Base-by-base conservation (phyloP, 2,888 invertebrate species). In the Leucophenga maculata region DNA sequence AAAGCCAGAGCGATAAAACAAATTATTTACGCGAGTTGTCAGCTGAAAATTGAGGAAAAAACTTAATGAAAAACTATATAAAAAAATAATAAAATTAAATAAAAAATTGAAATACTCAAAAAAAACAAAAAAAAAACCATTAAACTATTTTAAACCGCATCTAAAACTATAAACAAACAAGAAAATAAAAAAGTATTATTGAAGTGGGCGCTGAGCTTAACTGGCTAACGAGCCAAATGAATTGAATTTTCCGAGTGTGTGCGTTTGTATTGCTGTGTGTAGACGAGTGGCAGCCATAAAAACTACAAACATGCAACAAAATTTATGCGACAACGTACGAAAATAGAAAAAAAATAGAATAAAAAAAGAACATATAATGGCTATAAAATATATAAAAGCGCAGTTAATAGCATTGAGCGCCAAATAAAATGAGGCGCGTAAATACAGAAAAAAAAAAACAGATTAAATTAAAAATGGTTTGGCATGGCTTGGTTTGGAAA, bases 221-320 rank as follows among this genome's bases (percentile, higher is more conserved):
- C 39, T 55, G 44, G 60, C 18, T 18, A 78, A 71, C 71, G 73
- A 76, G 18, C 50, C 31, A 65, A 65, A 52, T 52, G 32, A 50
- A 50, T 46, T 20, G 57, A 50, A 48, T 52, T 22, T 22, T 52
- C 22, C 14, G 20, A 54, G 44, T 66, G 44, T 44, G 52, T 62
- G 26, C 26, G 26, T 26, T 26, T 26, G 4, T 26, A 4, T 26
- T 3, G 2, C 26, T 26, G 4, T 26, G 26, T 26, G 39, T 8
- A 18, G 55, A 18, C 62, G 8, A 55, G 39, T 11, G 67, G 65
- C 64, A 74, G 73, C 72, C 75, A 75, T 79, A 77, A 79, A 80
- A 75, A 75, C 67, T 72, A 60, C 74, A 74, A 77, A 74, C 83
- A 83, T 83, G 84, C 84, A 84, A 84, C 83, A 84, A 84, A 82